Conservation (phyloP, 92 coral and sea anemone genomes). For the Metridium senile region DNA sequence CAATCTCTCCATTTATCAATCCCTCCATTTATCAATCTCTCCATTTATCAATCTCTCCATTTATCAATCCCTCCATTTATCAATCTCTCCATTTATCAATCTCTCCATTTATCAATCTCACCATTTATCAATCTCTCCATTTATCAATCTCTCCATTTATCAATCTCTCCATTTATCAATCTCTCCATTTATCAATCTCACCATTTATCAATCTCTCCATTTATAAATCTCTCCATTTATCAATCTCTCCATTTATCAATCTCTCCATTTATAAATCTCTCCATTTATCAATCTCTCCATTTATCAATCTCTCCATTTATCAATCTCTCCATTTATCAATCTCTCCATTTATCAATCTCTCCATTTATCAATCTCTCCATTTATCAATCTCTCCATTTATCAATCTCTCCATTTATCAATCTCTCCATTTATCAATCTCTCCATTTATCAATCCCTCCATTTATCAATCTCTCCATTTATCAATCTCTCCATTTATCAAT, state of each 20-base stretch:
- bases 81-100: neutral
- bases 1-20: neutral
- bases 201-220: neutral
- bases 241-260: neutral
- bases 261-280: neutral
- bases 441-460: neutral
- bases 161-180: neutral
- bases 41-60: neutral
- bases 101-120: neutral
- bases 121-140: neutral
- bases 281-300: neutral
- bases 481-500: neutral
- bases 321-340: neutral
- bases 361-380: neutral
- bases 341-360: neutral
- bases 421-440: neutral
- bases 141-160: neutral
- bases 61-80: neutral
- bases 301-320: neutral
- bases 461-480: neutral
- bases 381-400: neutral
- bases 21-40: neutral
- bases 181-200: neutral
- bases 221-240: neutral
- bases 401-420: neutral